Conservation (phyloP, 2,113 vertebrate species). For the Pavo muticus region DNA sequence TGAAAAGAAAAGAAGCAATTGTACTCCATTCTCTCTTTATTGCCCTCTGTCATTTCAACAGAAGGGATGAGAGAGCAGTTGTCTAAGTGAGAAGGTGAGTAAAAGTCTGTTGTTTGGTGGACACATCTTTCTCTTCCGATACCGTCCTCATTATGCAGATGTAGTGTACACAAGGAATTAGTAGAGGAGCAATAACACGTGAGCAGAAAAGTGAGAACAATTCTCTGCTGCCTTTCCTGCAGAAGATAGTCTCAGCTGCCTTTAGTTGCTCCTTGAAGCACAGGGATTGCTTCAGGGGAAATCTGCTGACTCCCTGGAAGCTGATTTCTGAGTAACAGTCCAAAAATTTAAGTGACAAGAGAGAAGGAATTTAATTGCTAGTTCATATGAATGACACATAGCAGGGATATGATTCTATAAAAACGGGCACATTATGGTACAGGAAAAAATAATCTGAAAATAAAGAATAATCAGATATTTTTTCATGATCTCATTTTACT, state of each 20-base stretch:
- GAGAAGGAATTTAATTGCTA: not conserved
- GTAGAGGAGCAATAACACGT: fast-evolving
- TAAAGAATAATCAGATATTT: not conserved
- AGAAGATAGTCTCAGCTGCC: not conserved
- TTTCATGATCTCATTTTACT: no score
- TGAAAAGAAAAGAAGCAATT: not conserved
- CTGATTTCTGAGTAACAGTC: not conserved
- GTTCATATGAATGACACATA: not conserved
- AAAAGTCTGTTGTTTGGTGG: not conserved
- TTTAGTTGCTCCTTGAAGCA: not conserved
- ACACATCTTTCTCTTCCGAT: not conserved
- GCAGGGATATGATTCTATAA: not conserved
- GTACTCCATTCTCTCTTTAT: not conserved
- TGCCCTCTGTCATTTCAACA: not conserved
- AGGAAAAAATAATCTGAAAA: not conserved
- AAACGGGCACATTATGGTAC: not conserved
- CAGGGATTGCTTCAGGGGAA: not conserved
- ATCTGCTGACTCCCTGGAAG: not conserved
- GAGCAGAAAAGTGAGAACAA: not conserved
- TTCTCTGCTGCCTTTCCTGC: not conserved
- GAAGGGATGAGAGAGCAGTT: fast-evolving
- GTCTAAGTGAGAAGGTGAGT: not conserved
- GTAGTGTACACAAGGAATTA: not conserved
- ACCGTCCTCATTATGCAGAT: not conserved
- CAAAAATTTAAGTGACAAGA: not conserved